These are phyloP conservation scores for Marmota flaviventris DNA, from an alignment of 2,113 vertebrate genomes.

Conservation along the genomic window DNA sequence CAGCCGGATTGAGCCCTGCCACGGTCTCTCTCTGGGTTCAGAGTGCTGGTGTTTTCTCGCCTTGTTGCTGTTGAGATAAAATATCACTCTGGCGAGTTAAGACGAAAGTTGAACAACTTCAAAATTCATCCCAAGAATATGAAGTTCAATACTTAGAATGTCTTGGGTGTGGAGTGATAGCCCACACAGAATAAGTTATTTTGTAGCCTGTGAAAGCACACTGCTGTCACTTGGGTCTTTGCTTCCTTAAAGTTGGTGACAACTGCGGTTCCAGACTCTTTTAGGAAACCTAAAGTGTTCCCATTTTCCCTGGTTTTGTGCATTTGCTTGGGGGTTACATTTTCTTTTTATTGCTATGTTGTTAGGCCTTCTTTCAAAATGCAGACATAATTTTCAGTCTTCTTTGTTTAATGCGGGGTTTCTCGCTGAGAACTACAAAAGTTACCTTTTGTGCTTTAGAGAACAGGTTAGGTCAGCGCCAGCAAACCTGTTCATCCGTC, in stretches of 20 bases:
- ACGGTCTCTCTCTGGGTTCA: not conserved
- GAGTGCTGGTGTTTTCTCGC: not conserved
- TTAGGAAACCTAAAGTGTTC: not conserved
- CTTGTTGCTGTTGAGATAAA: slow-evolving; percentile 35
- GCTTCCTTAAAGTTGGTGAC: slow-evolving; percentile 39
- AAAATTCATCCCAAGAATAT: not conserved
- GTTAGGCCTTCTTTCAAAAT: not conserved
- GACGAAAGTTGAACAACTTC: slow-evolving; percentile 40
- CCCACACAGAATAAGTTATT: not conserved
- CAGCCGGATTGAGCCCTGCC: not conserved
- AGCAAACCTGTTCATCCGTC: slow-evolving; percentile 72
- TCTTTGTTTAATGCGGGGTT: slow-evolving; percentile 56
- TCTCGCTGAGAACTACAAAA: not conserved
- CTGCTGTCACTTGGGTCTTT: slow-evolving; percentile 24
- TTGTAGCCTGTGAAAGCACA: not conserved
- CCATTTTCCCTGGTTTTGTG: not conserved
- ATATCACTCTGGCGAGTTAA: not conserved
- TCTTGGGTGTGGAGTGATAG: not conserved
- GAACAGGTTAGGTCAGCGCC: slow-evolving; percentile 74
- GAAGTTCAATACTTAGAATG: not conserved
- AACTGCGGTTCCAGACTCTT: not conserved
- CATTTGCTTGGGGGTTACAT: not conserved
- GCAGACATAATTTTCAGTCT: not conserved
- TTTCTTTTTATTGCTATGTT: not conserved
- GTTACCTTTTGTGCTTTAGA: slow-evolving; percentile 63